Evolutionary conservation across 2,797 vertebrate species (phyloP).

Genomic region (Pipistrellus pygmaeus): DNA sequence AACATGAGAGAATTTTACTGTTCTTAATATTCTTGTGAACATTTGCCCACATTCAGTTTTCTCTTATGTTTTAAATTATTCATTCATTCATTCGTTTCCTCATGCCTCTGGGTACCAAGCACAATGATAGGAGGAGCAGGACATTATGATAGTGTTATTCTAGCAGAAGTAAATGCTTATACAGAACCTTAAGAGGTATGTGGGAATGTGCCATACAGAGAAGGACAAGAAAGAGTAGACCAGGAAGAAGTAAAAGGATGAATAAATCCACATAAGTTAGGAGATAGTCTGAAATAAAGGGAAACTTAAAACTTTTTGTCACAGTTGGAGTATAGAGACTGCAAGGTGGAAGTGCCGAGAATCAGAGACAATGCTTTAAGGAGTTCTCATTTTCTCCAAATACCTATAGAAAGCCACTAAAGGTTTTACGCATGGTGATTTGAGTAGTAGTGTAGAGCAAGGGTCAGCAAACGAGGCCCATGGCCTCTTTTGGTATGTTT

Average conservation of each 20-base stretch:
- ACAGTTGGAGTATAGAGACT: neutral
- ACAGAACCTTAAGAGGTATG: neutral
- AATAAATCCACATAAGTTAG: neutral
- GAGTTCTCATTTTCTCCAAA: slow-evolving; percentile 14
- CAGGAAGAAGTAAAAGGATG: neutral
- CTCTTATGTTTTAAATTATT: slow-evolving; percentile 10
- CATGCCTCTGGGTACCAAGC: neutral
- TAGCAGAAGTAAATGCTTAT: neutral
- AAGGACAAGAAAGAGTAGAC: neutral
- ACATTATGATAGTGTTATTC: neutral
- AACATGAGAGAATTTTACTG: slow-evolving; percentile 8
- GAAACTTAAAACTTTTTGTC: neutral
- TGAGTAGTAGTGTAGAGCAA: neutral
- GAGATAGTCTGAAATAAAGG: neutral
- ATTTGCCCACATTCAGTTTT: neutral
- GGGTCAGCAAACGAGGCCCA: neutral
- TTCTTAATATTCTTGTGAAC: neutral
- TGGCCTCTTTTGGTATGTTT: neutral
- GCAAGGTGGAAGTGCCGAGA: neutral
- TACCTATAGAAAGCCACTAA: neutral
- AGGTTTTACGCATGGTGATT: neutral
- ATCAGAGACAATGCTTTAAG: neutral
- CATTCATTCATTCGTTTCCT: neutral
- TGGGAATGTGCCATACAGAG: neutral
- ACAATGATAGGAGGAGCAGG: neutral